Evolutionary conservation across 2,797 vertebrate species (phyloP), one percentile per base, ranked within the genome.

Genomic region (Protosalanx chinensis): DNA sequence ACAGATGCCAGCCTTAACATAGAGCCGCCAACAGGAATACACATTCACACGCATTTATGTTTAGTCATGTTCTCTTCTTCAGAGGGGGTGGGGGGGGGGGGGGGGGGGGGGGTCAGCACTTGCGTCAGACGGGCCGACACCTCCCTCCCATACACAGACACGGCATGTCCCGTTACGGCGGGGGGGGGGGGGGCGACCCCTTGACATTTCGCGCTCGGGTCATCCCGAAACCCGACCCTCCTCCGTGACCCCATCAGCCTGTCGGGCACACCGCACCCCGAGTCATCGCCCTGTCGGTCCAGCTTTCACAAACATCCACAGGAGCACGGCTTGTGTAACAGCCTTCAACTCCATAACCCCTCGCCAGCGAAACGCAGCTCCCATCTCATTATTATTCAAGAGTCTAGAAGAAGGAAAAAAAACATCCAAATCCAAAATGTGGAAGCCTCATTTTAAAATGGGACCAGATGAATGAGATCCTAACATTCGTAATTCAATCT

Each of bases 201-300:
- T 12, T 87, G 86, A 89, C 87, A 87, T 89, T 89, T 84, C 64
- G 18, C 49, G 66, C 13, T 64, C 15, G 67, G 61, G 56, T 71
- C 53, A 53, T 75, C 77, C 73, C 86, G 88, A 89, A 88, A 91
- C 83, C 70, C 30, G 77, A 89, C 33, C 78, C 49, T 64, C 53
- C 73, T 72, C 73, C 73, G 64, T 16, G 74, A 72, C 80, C 76
- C 76, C 79, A 23, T 64, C 72, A 70, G 15, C 30, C 70, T 70
- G 75, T 75, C 81, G 75, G 49, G 82, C 73, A 68, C 58, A 32
- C 74, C 59, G 27, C 79, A 84, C 64, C 64, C 78, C 79, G 82
- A 83, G 75, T 80, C 78, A 68, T 72, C 75, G 65, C 70, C 70
- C 74, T 62, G 65, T 15, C 72, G 30, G 72, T 69, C 56, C n/a